phyloP scores from a whole-genome alignment of 2,888 invertebrate genomes.

The Chydorus sphaericus region DNA sequence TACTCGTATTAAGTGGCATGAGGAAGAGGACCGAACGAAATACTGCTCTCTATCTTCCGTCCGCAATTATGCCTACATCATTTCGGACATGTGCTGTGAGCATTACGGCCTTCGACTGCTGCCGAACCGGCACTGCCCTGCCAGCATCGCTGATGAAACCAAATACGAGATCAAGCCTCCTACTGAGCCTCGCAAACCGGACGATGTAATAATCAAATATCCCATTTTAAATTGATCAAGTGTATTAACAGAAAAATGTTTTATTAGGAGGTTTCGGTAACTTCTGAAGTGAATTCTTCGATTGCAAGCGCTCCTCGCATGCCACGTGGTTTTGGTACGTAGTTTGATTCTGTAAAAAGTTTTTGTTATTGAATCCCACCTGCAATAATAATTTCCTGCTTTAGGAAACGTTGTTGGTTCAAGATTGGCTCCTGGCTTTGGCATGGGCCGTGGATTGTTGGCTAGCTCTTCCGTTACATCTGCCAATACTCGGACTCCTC shows the following conservation, averaged over 20 bases:
- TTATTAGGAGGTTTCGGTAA: neutral
- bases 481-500: too few relatives aligned
- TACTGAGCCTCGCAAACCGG: neutral
- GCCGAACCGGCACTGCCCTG: slow-evolving; percentile 11
- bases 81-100: slow-evolving; percentile 11
- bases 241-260: neutral
- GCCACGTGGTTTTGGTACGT: too few relatives aligned
- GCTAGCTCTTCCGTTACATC: neutral
- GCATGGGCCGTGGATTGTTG: neutral
- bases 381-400: neutral
- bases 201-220: neutral
- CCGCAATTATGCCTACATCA: slow-evolving; percentile 1
- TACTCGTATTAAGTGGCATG: slow-evolving; percentile 6
- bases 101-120: neutral
- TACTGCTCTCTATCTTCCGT: slow-evolving; percentile 10
- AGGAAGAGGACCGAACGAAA: neutral
- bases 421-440: too few relatives aligned
- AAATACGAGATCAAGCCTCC: neutral
- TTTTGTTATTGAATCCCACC: too few relatives aligned
- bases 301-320: too few relatives aligned
- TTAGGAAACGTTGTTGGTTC: neutral
- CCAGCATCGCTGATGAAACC: neutral
- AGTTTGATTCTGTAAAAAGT: too few relatives aligned
- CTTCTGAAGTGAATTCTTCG: neutral
- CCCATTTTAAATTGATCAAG: neutral